Evolutionary conservation across 2,888 invertebrate species (phyloP), one percentile per base, ranked within the genome.

Genomic region (Bibio marci): DNA sequence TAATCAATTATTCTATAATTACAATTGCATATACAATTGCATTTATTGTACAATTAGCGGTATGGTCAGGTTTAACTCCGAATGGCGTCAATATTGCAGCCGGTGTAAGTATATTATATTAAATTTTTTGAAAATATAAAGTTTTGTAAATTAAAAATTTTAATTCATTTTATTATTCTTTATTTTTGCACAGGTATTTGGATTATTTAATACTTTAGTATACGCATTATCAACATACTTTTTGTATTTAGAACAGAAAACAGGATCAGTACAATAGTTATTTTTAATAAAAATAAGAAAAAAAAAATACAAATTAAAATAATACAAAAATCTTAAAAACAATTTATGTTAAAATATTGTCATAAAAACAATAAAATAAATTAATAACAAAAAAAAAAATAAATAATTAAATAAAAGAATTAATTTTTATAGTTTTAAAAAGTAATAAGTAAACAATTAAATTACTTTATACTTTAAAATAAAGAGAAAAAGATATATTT

Each of bases 191-290:
- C 64, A 83, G 82, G 71, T 76, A 38, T 85, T 88, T 55, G 87
- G 83, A 41, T 57, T 88, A 30, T 73, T 88, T 62, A 87, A 87
- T 61, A 77, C 80, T 34, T 50, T 77, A 39, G 83, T 76, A 18
- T 90, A 88, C 52, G 82, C 69, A 27, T 76, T 71, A 43, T 83
- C 80, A 47, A 63, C 81, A 19, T 83, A 76, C 61, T 70, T 85
- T 52, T 65, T 87, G 47, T 80, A 70, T 62, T 57, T 75, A 51
- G 81, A 85, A 52, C 77, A 76, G 65, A 79, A 74, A 56, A 70
- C 64, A 48, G 66, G 63, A 39, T 50, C 56, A 42, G 54, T 50
- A 40, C 34, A 35, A 17, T 35, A 41, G 8, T 22, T 22, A 22
- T 6, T 22, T 6, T 22, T 22, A 22, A 22, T 22, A 22, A 22